Conservation (phyloP, 2,888 invertebrate species). For the Aradus depressus region DNA sequence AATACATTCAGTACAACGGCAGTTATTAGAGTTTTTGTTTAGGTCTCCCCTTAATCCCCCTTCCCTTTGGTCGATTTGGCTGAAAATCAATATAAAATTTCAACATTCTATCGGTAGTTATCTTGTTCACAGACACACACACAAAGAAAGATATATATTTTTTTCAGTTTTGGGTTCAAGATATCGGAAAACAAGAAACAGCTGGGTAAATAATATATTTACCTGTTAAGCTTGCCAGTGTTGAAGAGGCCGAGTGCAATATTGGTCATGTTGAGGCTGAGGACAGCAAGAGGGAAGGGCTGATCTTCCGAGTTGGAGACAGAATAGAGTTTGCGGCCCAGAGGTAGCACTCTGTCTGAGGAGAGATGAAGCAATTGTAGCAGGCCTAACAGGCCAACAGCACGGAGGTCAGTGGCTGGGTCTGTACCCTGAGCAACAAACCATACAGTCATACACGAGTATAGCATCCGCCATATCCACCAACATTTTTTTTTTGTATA, state of each 20-base stretch:
- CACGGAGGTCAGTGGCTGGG: slow-evolving; percentile 44
- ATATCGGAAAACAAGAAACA: not conserved
- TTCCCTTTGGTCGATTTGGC: no score
- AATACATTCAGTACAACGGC: no score
- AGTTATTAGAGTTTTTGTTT: no score
- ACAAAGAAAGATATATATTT: no score
- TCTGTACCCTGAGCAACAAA: slow-evolving; percentile 37
- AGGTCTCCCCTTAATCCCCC: no score
- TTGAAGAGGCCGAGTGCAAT: slow-evolving; percentile 41
- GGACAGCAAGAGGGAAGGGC: slow-evolving; percentile 45
- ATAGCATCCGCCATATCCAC: no score
- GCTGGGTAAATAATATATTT: slow-evolving; percentile 8
- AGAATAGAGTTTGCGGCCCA: slow-evolving; percentile 38
- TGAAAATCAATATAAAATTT: no score
- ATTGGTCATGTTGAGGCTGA: slow-evolving; percentile 43
- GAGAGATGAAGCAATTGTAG: slow-evolving; percentile 40
- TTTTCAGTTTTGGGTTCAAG: no score
- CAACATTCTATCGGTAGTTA: no score
- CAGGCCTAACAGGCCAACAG: slow-evolving; percentile 42
- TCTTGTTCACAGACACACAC: no score
- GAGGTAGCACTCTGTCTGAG: slow-evolving; percentile 33
- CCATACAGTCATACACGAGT: no score
- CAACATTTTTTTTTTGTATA: no score
- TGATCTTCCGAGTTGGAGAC: slow-evolving; percentile 39
- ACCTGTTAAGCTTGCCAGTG: slow-evolving; percentile 41